Conservation (phyloP, 2,113 vertebrate species). For the Brachionichthys hirsutus region DNA sequence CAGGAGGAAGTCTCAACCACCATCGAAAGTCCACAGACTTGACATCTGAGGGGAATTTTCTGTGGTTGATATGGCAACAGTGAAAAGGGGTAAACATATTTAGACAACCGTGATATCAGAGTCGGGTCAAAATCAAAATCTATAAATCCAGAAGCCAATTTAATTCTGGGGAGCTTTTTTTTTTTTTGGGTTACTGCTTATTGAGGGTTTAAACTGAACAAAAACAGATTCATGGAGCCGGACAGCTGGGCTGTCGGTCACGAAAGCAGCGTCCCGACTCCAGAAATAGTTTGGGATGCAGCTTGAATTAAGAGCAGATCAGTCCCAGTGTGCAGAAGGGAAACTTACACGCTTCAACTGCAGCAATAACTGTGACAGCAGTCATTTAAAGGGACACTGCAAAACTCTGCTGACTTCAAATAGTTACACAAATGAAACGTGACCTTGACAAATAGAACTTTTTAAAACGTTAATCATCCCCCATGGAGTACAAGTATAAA, state of each 20-base stretch:
- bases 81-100: background rate
- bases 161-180: slow-evolving; percentile 48
- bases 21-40: slow-evolving; percentile 3
- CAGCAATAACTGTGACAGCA: slow-evolving; percentile 14
- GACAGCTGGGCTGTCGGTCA: too few relatives aligned
- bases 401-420: slow-evolving; percentile 23
- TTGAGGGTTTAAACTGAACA: too few relatives aligned
- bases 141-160: background rate
- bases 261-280: too few relatives aligned
- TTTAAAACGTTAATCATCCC: background rate
- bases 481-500: background rate
- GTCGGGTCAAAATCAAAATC: slow-evolving; percentile 1
- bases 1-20: background rate
- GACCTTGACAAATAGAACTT: slow-evolving; percentile 6
- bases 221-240: too few relatives aligned
- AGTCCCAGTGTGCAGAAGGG: background rate
- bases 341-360: slow-evolving; percentile 3
- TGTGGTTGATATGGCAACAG: background rate
- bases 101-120: background rate
- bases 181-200: slow-evolving; percentile 63
- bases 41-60: background rate
- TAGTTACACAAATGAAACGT: slow-evolving; percentile 26
- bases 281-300: too few relatives aligned
- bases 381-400: slow-evolving; percentile 32
- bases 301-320: too few relatives aligned